Conservation (phyloP, 1,140 invertebrate species). For the Coelopa frigida region DNA sequence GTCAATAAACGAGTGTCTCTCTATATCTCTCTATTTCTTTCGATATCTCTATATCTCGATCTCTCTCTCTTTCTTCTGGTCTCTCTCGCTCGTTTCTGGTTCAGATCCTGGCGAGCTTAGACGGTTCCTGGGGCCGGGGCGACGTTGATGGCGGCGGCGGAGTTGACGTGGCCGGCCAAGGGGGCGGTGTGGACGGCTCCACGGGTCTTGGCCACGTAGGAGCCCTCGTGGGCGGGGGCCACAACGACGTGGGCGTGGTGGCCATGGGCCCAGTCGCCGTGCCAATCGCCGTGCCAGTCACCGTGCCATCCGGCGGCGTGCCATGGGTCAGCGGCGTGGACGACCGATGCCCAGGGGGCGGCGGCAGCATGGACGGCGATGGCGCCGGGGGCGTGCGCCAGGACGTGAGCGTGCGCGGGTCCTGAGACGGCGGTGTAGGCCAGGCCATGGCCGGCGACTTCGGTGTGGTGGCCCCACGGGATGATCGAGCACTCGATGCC, state of each 20-base stretch:
- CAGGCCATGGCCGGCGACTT: conserved; percentile 19
- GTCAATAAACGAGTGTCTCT: too few species aligned
- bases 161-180: conserved; percentile 43
- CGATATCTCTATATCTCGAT: neutral
- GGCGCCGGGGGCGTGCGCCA: conserved; percentile 13
- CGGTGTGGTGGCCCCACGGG: conserved; percentile 15
- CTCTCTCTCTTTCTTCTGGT: too few species aligned
- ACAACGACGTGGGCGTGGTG: conserved; percentile 13
- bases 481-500: conserved; percentile 39
- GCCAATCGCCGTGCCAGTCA: conserved; percentile 21
- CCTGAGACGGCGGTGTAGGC: conserved; percentile 27
- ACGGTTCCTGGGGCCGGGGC: conserved; percentile 48
- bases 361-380: conserved; percentile 1
- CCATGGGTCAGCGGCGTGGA: conserved; percentile 10
- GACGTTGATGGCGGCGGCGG: conserved; percentile 44
- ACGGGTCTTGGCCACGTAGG: conserved; percentile 48
- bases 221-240: conserved; percentile 22
- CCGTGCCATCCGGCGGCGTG: conserved; percentile 10
- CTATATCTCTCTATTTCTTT: neutral
- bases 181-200: conserved; percentile 49
- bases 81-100: too few species aligned
- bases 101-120: conserved; percentile 24
- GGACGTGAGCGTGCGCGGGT: neutral
- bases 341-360: conserved; percentile 20
- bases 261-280: conserved; percentile 10